Evolutionary conservation across 30 jellyfish, hydroid and myxozoan genomes (phyloP).

Genomic region (Aurelia sp.): DNA sequence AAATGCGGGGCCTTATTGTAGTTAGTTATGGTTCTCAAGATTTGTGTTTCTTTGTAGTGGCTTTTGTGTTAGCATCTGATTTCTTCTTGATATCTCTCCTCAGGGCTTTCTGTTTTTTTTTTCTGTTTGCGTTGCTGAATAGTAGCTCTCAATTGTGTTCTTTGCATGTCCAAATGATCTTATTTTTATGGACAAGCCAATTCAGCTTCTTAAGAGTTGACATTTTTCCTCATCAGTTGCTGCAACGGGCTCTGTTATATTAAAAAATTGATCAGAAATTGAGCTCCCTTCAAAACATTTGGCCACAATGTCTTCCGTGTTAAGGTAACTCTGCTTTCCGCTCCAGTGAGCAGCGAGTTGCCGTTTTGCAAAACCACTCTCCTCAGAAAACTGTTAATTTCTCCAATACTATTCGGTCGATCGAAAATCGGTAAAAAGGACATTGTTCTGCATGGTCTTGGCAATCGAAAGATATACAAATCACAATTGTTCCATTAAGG

Average conservation of each 20-base stretch:
- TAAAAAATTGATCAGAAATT: too few relatives aligned
- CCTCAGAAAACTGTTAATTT: too few relatives aligned
- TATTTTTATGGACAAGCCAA: neutral
- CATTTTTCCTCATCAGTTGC: neutral
- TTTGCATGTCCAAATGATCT: slow-evolving; percentile 27
- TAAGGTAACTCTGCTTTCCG: too few relatives aligned
- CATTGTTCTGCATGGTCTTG: too few relatives aligned
- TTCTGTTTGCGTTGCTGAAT: slow-evolving; percentile 22
- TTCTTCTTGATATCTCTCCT: slow-evolving; percentile 50
- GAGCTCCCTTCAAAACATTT: too few relatives aligned
- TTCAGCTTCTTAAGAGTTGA: neutral
- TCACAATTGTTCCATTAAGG: too few relatives aligned
- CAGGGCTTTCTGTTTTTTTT: slow-evolving; percentile 58
- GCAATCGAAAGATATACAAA: too few relatives aligned
- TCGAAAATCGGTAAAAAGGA: too few relatives aligned
- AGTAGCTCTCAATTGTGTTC: slow-evolving; percentile 9
- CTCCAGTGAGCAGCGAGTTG: too few relatives aligned
- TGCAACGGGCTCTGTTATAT: neutral
- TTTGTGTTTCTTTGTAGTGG: slow-evolving; percentile 6
- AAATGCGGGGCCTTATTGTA: neutral
- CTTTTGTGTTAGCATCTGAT: slow-evolving; percentile 19
- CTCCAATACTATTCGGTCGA: too few relatives aligned
- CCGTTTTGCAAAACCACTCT: too few relatives aligned
- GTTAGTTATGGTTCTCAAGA: neutral
- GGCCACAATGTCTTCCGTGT: too few relatives aligned